These are phyloP conservation scores for Nephrotoma flavescens DNA, from an alignment of 2,888 invertebrate species.

Conservation along the genomic window DNA sequence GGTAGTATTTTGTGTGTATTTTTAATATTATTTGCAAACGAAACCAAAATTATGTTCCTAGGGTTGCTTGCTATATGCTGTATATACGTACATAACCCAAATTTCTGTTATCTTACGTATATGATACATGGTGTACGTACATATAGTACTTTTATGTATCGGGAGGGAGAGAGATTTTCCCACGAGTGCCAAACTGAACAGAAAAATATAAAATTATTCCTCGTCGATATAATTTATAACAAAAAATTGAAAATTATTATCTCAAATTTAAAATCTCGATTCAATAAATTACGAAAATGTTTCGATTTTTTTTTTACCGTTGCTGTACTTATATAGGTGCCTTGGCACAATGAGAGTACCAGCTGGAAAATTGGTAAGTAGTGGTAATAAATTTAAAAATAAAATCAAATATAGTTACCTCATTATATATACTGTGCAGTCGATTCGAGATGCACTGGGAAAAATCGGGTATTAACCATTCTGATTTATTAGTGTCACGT, in stretches of 20 bases:
- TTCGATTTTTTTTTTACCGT: background rate
- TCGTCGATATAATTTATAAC: background rate
- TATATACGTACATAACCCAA: background rate
- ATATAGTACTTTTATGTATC: too few relatives aligned
- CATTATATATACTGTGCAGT: constrained; percentile 44
- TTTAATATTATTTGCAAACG: background rate
- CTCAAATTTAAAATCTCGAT: background rate
- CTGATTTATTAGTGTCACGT: constrained; percentile 45
- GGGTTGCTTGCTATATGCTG: background rate
- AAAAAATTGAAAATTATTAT: background rate
- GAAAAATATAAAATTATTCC: background rate
- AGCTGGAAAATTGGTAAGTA: background rate
- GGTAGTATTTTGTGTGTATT: background rate
- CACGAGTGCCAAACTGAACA: background rate
- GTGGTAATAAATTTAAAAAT: background rate
- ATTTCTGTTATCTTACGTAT: background rate
- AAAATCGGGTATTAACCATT: constrained; percentile 64
- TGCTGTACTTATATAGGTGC: background rate
- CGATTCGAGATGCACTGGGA: constrained; percentile 55
- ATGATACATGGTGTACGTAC: background rate
- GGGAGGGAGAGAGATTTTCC: background rate
- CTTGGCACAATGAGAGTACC: background rate
- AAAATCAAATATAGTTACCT: constrained; percentile 33
- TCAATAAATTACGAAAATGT: background rate
- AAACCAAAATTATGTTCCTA: background rate